Evolutionary conservation across 2,797 vertebrate species (phyloP).

Genomic region (Notolabrus celidotus): DNA sequence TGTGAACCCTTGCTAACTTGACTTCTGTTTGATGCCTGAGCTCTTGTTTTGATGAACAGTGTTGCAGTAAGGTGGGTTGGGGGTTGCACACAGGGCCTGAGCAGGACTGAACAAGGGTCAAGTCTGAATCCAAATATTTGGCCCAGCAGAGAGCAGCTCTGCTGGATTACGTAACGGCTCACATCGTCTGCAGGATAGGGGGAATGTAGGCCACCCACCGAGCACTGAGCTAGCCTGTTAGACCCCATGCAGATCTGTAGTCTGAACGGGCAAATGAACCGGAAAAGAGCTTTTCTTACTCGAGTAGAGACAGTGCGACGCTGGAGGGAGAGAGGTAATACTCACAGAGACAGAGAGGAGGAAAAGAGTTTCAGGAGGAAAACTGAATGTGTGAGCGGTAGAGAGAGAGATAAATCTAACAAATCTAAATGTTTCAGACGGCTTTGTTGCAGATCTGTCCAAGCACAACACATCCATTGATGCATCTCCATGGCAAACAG

Average conservation of each 20-base stretch:
- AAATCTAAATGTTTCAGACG: no score
- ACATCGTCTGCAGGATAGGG: constrained; percentile 43
- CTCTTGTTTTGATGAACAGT: no score
- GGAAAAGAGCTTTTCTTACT: not conserved
- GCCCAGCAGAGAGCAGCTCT: constrained; percentile 20
- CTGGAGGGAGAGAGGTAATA: constrained; percentile 1
- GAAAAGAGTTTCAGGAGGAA: not conserved
- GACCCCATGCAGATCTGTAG: not conserved
- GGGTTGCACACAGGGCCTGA: not conserved
- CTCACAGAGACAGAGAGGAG: not conserved
- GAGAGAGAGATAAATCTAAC: no score
- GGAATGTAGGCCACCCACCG: constrained; percentile 44
- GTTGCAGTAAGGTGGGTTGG: no score
- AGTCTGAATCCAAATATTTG: constrained; percentile 41
- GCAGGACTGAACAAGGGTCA: constrained; percentile 11
- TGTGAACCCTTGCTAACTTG: no score
- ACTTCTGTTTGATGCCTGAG: no score
- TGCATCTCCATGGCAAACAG: no score
- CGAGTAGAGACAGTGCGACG: not conserved
- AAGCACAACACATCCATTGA: no score
- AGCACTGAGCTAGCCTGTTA: not conserved
- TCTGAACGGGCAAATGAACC: constrained; percentile 15
- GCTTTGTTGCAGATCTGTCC: no score
- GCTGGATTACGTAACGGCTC: constrained; percentile 41
- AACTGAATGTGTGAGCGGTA: no score